Base-by-base conservation (phyloP, 2,888 invertebrate species). In the Phengaris arion region DNA sequence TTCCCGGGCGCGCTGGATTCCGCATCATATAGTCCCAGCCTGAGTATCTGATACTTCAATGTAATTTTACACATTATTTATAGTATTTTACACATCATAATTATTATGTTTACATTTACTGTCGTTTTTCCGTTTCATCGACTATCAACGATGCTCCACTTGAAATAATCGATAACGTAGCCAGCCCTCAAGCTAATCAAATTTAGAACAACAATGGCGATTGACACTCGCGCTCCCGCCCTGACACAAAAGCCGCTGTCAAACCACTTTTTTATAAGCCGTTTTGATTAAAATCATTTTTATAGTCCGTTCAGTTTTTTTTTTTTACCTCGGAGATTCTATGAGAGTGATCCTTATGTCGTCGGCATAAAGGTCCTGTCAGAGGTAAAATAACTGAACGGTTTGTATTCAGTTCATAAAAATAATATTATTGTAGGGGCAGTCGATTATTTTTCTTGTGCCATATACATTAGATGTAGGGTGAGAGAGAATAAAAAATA, bases 151-250 rank as follows among this genome's bases (percentile, higher is more conserved):
- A 8, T 22, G 64, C 35, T 35, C 6, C 55, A 6, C 35, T 35
- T 35, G 35, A 35, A 64, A 64, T 22, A 51, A 77, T 79, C 76
- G 77, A 76, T 69, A 77, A 54, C 72, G 52, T 82, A 84, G 80
- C 78, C 91, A 82, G 78, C 92, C 82, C 90, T 90, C 78, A 76
- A 83, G 86, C 88, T 85, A 89, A 90, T 91, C 87, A 88, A 89
- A 90, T 88, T 89, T 89, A 82, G 85, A 87, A 86, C 86, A 86
- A 92, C 92, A 93, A 92, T 89, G 86, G 87, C 85, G 87, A 85
- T 88, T 89, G 86, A 89, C 91, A 91, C 90, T 89, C 90, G 87
- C 87, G 85, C 83, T 82, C 84, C 85, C 83, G 84, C 85, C 84
- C 82, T 82, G 82, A 85, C 86, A 84, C 84, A 88, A 90, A 88